Evolutionary conservation across 2,888 invertebrate species (phyloP).

Genomic region (Invenusta paracnida): DNA sequence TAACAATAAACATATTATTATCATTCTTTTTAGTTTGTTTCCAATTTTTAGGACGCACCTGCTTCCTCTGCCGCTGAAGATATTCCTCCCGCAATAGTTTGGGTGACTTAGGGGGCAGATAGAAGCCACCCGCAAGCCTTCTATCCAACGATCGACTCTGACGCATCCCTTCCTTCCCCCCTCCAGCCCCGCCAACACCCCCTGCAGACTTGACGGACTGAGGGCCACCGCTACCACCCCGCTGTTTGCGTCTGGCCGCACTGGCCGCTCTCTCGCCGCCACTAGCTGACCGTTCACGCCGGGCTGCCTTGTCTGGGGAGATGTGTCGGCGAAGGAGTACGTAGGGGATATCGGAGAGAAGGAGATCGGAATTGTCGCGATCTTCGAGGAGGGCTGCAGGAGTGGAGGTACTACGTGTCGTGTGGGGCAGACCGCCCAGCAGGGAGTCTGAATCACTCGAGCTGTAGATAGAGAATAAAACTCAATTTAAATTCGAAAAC

Average conservation of each 20-base stretch:
- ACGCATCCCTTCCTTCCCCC: conserved; percentile 28
- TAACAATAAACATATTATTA: no score
- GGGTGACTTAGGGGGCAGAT: conserved; percentile 30
- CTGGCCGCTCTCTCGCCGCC: background rate
- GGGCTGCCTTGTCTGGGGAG: background rate
- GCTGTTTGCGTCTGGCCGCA: background rate
- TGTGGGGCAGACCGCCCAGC: background rate
- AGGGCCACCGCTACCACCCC: background rate
- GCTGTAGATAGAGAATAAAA: no score
- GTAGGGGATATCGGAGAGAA: conserved; percentile 35
- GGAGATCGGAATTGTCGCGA: background rate
- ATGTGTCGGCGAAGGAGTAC: conserved; percentile 25
- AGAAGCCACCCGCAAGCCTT: background rate
- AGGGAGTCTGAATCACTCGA: background rate
- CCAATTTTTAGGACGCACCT: no score
- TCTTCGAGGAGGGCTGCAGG: conserved; percentile 5
- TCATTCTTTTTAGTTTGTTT: no score
- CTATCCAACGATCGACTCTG: conserved; percentile 34
- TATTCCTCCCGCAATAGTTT: conserved; percentile 32
- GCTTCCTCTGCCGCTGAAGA: conserved; percentile 19
- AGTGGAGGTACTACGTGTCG: background rate
- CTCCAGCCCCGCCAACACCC: background rate
- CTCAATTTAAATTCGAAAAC: no score
- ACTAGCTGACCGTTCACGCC: background rate
- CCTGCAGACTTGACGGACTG: background rate